Evolutionary conservation across 2,113 vertebrate genomes (phyloP).

Genomic region (Zapornia atra): DNA sequence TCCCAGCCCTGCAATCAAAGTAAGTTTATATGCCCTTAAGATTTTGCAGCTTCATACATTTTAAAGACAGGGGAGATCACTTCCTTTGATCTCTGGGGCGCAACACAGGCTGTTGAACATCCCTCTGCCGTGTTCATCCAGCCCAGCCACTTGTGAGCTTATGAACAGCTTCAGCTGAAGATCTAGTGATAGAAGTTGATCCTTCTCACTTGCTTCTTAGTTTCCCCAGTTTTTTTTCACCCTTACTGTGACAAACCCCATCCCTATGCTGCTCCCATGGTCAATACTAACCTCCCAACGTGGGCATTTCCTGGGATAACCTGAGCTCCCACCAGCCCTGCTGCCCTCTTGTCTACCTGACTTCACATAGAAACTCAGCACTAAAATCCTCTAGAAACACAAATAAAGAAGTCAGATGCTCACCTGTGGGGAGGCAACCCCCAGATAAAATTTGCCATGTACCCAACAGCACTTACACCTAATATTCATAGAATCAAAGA

Average conservation of each 20-base stretch:
- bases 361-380: not conserved
- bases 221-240: not conserved
- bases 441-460: not conserved
- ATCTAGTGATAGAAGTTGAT: not conserved
- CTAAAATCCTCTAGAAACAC: not conserved
- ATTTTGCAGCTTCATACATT: slow-evolving; percentile 41
- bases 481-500: no score
- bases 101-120: not conserved
- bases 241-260: not conserved
- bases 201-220: not conserved
- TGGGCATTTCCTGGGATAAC: not conserved
- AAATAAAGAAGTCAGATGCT: not conserved
- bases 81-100: not conserved
- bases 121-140: not conserved
- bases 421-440: not conserved
- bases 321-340: not conserved
- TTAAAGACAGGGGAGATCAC: slow-evolving; percentile 22
- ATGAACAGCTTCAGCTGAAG: not conserved
- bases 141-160: not conserved
- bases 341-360: not conserved
- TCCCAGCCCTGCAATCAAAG: slow-evolving; percentile 51
- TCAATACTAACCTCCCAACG: not conserved
- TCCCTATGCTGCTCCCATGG: not conserved
- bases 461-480: not conserved
- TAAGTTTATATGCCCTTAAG: slow-evolving; percentile 36